phyloP scores from a whole-genome alignment of 2,888 invertebrate genomes.

The Drosophila parthenogenetica region DNA sequence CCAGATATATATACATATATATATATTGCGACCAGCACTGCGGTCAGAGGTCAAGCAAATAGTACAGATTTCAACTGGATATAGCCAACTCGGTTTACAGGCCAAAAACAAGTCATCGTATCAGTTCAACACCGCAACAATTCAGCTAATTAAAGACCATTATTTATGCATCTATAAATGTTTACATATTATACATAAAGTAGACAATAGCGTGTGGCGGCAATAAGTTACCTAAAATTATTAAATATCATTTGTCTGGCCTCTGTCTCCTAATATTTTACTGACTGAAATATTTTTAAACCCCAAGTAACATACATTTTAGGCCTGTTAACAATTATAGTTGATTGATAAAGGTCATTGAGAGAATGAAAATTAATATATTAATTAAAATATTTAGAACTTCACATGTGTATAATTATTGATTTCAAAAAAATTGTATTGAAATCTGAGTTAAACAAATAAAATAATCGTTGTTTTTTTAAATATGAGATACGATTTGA shows the following conservation, averaged over 20 bases:
- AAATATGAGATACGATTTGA: too few relatives aligned
- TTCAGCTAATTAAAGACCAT: not conserved
- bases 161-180: slow-evolving; percentile 2
- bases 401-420: too few relatives aligned
- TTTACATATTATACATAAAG: not conserved
- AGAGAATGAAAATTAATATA: too few relatives aligned
- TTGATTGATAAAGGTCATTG: not conserved
- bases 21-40: slow-evolving; percentile 1
- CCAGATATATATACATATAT: not conserved
- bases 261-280: too few relatives aligned
- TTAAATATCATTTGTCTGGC: slow-evolving; percentile 3
- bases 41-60: slow-evolving; percentile 6
- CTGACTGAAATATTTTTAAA: not conserved
- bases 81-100: not conserved
- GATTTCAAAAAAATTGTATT: too few relatives aligned
- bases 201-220: not conserved
- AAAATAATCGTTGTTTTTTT: too few relatives aligned
- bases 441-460: too few relatives aligned
- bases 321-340: slow-evolving; percentile 1
- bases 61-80: not conserved
- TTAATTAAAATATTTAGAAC: too few relatives aligned
- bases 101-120: not conserved
- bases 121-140: not conserved
- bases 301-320: too few relatives aligned
- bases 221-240: not conserved